phyloP scores from a whole-genome alignment of 2,113 vertebrate genomes.

The Nicator chloris region DNA sequence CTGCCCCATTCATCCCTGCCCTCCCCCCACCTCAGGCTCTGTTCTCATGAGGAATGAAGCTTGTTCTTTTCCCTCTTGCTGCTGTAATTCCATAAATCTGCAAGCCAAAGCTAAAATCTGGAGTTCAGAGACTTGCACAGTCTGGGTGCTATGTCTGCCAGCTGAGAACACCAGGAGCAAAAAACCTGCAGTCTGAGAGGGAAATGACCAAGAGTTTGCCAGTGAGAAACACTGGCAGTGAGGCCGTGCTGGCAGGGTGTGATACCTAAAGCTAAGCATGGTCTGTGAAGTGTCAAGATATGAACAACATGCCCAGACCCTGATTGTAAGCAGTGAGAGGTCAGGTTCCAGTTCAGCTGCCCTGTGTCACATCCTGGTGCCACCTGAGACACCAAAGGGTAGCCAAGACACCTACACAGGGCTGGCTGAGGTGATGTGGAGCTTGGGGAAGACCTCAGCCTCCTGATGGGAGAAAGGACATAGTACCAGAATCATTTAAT shows the following conservation, averaged over 20 bases:
- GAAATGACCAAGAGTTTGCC: neutral
- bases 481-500: neutral
- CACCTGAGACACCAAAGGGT: neutral
- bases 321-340: fast-evolving
- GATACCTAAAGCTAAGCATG: neutral
- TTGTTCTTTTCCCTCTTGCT: neutral
- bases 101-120: neutral
- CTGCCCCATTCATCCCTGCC: neutral
- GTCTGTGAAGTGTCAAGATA: neutral
- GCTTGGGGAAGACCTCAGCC: neutral
- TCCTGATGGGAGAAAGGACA: neutral
- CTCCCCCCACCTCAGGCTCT: neutral
- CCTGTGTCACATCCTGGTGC: neutral
- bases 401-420: neutral
- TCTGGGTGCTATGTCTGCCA: neutral
- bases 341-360: neutral
- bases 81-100: neutral
- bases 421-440: neutral
- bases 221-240: neutral
- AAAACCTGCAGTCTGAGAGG: neutral
- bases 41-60: neutral
- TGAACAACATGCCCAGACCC: neutral
- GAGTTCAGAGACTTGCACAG: neutral
- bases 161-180: neutral
- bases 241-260: neutral